A percentile compares a stretch with the other conserved stretches of the same genome.
Evolutionary conservation across 2,797 vertebrate genomes (phyloP).

Genomic region (Acropternis orthonyx): DNA sequence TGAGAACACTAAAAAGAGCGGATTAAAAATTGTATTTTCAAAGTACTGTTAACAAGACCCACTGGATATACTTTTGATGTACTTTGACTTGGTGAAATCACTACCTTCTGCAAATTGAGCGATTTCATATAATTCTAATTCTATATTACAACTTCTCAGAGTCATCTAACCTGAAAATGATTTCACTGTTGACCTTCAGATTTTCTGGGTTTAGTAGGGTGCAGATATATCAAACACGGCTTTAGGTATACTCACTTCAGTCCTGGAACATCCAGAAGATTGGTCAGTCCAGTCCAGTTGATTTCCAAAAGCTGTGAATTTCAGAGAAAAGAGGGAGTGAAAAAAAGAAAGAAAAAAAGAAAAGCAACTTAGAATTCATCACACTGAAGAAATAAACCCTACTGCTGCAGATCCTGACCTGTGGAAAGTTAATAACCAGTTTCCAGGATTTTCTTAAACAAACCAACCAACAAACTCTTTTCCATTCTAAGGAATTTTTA

Average conservation of each 20-base stretch:
- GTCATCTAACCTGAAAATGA: not conserved
- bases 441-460: not conserved
- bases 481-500: not conserved
- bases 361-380: not conserved
- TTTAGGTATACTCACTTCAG: conserved; percentile 85
- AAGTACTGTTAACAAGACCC: not conserved
- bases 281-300: conserved; percentile 97
- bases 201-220: not conserved
- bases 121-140: not conserved
- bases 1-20: not conserved
- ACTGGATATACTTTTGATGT: not conserved
- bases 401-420: not conserved
- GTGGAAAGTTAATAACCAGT: not conserved
- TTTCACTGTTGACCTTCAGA: not conserved
- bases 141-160: too few species aligned
- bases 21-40: not conserved
- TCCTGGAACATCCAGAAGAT: conserved; percentile 94
- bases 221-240: not conserved
- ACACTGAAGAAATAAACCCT: not conserved
- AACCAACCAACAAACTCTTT: not conserved
- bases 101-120: not conserved
- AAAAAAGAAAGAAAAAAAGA: not conserved
- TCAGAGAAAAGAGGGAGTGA: not conserved
- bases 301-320: conserved; percentile 89
- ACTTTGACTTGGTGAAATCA: not conserved